A percentile compares a stretch with the other conserved stretches of the same genome.
Conservation (phyloP, 2,888 invertebrate genomes). For the Brachyptera putata region DNA sequence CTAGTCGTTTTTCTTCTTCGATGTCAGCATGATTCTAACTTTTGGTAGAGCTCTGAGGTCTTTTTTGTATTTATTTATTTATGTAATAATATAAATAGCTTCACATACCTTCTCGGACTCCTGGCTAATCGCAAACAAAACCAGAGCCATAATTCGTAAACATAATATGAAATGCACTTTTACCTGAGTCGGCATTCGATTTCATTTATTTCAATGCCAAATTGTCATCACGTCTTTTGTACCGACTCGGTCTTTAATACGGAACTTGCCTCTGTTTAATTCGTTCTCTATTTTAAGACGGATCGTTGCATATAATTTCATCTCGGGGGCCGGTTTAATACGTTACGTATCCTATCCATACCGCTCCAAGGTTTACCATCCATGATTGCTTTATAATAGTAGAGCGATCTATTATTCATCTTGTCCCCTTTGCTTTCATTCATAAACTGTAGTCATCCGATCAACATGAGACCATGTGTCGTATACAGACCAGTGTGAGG, state of each 20-base stretch:
- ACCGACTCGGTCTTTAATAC: not conserved
- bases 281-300: constrained; percentile 1
- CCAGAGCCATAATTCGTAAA: too few species aligned
- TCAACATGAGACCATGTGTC: not conserved
- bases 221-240: not conserved
- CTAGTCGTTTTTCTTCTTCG: not conserved
- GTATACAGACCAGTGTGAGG: not conserved
- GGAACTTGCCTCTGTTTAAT: too few species aligned
- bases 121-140: too few species aligned
- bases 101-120: too few species aligned
- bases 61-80: not conserved
- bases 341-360: not conserved
- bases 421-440: constrained; percentile 5
- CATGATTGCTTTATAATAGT: constrained; percentile 8
- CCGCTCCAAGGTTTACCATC: not conserved
- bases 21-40: not conserved
- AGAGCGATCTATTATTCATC: constrained; percentile 1
- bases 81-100: not conserved
- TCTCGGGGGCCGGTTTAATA: not conserved
- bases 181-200: not conserved
- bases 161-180: not conserved
- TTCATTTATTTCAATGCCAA: not conserved
- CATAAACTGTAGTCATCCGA: not conserved
- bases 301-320: not conserved
- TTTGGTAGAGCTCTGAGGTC: not conserved